Evolutionary conservation across 2,888 invertebrate species (phyloP).

Genomic region (Metellina segmentata): DNA sequence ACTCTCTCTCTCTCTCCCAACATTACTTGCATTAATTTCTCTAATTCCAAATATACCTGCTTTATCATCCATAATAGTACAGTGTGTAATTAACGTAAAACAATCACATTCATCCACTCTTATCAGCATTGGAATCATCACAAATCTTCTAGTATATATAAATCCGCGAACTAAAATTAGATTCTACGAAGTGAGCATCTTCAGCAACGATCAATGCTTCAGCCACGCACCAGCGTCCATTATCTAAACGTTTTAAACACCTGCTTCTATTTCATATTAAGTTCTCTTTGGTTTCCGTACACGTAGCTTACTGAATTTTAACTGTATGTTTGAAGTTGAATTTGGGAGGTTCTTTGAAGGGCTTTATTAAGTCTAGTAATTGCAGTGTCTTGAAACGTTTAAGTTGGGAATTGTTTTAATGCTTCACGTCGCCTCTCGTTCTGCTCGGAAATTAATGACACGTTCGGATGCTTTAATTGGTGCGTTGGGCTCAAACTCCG

Average conservation of each 20-base stretch:
- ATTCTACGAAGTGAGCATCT: slow-evolving; percentile 1
- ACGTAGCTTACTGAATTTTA: slow-evolving; percentile 59
- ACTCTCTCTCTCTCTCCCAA: no score
- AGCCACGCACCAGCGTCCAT: slow-evolving; percentile 19
- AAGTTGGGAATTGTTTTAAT: slow-evolving; percentile 44
- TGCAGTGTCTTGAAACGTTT: slow-evolving; percentile 27
- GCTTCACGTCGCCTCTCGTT: slow-evolving; percentile 7
- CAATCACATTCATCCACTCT: no score
- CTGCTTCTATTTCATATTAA: slow-evolving; percentile 59
- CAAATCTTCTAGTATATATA: no score
- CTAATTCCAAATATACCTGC: no score
- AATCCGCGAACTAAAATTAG: neutral
- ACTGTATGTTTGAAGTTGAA: slow-evolving; percentile 38
- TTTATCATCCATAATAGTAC: no score
- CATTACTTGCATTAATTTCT: no score
- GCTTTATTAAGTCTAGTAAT: slow-evolving; percentile 55
- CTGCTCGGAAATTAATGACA: slow-evolving; percentile 33
- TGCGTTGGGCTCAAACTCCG: neutral
- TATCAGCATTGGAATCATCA: no score
- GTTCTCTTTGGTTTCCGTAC: slow-evolving; percentile 53
- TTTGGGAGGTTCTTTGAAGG: slow-evolving; percentile 36
- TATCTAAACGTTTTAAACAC: slow-evolving; percentile 48
- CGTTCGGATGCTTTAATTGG: slow-evolving; percentile 28
- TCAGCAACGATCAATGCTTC: slow-evolving; percentile 27
- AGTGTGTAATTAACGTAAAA: no score